Conservation (phyloP, 1,140 invertebrate species). For the Zaprionus ornatus region DNA sequence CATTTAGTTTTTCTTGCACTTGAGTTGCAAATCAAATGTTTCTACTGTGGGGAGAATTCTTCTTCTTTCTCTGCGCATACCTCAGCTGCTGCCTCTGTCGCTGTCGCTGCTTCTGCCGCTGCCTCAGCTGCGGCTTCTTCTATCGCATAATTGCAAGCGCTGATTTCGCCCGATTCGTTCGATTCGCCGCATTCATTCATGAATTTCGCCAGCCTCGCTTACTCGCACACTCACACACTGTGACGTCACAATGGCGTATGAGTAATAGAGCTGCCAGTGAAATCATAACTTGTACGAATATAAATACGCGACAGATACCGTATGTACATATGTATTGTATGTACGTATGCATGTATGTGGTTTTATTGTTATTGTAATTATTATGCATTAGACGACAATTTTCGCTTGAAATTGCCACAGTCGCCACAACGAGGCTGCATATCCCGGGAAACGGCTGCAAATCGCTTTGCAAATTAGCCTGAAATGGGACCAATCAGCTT, state of each 20-base stretch:
- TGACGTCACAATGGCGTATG: constrained; percentile 48
- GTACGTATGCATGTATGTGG: not conserved
- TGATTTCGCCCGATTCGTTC: not conserved
- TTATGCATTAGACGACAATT: not conserved
- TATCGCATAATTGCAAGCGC: not conserved
- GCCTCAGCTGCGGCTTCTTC: not conserved
- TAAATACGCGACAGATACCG: not conserved
- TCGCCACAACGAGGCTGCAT: not conserved
- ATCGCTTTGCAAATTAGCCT: constrained; percentile 2
- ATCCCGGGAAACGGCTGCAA: not conserved
- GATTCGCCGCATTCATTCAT: constrained; percentile 39
- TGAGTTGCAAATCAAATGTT: not conserved
- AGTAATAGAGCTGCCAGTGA: constrained; percentile 38
- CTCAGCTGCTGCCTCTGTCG: not conserved
- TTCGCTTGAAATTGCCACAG: not conserved
- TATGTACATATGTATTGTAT: not conserved
- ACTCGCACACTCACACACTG: not conserved
- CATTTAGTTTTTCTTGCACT: not conserved
- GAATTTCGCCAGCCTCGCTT: constrained; percentile 6
- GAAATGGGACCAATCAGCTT: not conserved
- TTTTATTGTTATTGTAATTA: constrained; percentile 3
- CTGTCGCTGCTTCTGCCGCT: not conserved
- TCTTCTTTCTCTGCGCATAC: constrained; percentile 9
- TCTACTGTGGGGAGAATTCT: not conserved
- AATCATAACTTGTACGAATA: constrained; percentile 10